Base-by-base conservation (phyloP, 2,113 vertebrate genomes). In the Hippolais icterina region DNA sequence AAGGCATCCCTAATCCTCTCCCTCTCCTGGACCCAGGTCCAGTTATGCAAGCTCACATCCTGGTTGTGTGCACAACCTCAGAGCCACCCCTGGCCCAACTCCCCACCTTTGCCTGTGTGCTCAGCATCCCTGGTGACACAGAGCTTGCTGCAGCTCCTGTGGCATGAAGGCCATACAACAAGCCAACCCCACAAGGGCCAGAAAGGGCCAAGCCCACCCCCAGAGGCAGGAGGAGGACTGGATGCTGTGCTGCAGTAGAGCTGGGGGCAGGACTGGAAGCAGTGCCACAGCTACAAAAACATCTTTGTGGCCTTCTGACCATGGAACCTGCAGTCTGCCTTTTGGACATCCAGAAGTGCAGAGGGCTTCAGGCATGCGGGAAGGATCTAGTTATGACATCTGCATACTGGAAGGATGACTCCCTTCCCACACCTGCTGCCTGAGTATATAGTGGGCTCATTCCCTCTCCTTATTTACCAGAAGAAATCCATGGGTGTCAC, bases 81-180 rank as follows among this genome's bases (percentile, higher is more conserved):
- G 79, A 69, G 28, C 21, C 19, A 3, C 20, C 82, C n/a, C 31
- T 24, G 31, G 37, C 44, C 49, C 42, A 50, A 12, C 15, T 83
- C 31, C 28, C 37, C 53, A 6, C 16, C 21, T 47, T 24, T 15
- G 4, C 9, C 63, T 7, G 1, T 0, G 0, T 37, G 50, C 25
- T 82, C 74, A 85, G 46, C 78, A 69, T 5, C 68, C 22, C 57
- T 25, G 16, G 57, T 21, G 46, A 35, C 9, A 3, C 5, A 0
- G 63, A 66, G 28, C 65, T 49, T 1, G 0, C 52, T 65, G 68
- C 49, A 42, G 27, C 39, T 49, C 24, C 68, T 27, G 25, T 3
- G 5, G 10, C 3, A 3, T 3, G 3, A n/a, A 2, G 35, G 15
- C 14, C 47, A 66, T 3, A 0, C 63, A 46, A 31, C 15, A 29